Percentiles rank a stretch among this genome's conserved stretches.
phyloP scores from a whole-genome alignment of 2,888 invertebrate species.

The Cheilosia grossa region DNA sequence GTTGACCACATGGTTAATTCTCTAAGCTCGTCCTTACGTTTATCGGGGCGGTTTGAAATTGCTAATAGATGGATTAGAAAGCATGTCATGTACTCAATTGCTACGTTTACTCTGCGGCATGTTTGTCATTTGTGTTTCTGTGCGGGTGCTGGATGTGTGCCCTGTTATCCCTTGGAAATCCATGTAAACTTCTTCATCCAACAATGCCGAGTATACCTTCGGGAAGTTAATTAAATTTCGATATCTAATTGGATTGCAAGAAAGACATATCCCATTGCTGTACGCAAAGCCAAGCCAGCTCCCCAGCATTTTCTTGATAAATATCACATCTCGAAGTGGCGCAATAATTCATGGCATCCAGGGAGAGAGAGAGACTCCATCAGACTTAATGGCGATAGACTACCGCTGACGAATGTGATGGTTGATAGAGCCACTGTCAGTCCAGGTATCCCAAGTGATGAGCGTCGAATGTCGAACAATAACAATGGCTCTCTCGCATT shows the following conservation, averaged over 20 bases:
- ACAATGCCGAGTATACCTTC: neutral
- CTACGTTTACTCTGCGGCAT: slow-evolving; percentile 6
- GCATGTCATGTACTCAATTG: slow-evolving; percentile 47
- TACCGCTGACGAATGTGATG: neutral
- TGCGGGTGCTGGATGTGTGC: neutral
- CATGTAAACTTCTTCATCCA: slow-evolving; percentile 14
- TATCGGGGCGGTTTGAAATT: slow-evolving; percentile 24
- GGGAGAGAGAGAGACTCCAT: neutral
- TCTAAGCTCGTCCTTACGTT: slow-evolving; percentile 10
- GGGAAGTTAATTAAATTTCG: slow-evolving; percentile 36
- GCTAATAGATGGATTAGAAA: slow-evolving; percentile 37
- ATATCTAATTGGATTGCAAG: slow-evolving; percentile 4
- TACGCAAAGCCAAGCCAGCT: too few species aligned
- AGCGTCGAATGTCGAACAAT: neutral
- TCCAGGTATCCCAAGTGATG: neutral
- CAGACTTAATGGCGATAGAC: neutral
- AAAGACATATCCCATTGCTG: neutral
- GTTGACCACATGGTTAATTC: slow-evolving; percentile 24
- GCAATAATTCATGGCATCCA: neutral
- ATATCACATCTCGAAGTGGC: too few species aligned
- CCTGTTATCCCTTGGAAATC: neutral
- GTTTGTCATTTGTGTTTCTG: neutral
- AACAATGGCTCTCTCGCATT: slow-evolving; percentile 13
- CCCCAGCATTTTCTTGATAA: too few species aligned
- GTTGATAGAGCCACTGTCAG: neutral